Evolutionary conservation across 2,888 invertebrate genomes (phyloP).

Genomic region (Stenchaetothrips biformis): DNA sequence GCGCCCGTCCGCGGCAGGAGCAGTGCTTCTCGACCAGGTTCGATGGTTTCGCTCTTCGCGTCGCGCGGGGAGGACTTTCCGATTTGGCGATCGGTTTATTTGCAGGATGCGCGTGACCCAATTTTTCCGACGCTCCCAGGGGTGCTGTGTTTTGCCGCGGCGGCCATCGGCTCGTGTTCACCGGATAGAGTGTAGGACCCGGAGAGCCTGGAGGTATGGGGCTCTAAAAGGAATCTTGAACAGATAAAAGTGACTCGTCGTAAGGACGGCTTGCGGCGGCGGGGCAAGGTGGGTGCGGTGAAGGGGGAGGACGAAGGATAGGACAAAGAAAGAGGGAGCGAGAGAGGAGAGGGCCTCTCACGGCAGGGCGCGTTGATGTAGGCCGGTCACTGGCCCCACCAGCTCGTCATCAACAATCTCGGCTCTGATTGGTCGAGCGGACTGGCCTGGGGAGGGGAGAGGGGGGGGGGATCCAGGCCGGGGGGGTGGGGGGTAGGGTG

Average conservation of each 20-base stretch:
- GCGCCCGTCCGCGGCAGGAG: too few relatives aligned
- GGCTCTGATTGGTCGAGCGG: neutral
- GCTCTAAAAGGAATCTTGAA: slow-evolving; percentile 10
- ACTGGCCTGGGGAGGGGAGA: neutral
- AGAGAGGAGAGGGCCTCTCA: neutral
- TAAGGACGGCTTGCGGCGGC: neutral
- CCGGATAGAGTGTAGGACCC: neutral
- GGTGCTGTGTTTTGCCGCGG: neutral
- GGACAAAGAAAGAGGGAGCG: neutral
- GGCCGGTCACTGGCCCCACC: slow-evolving; percentile 4
- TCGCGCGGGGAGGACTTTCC: too few relatives aligned
- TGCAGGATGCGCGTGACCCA: neutral
- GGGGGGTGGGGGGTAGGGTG: neutral
- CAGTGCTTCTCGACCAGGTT: too few relatives aligned
- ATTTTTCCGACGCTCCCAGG: neutral
- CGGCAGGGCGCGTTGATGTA: slow-evolving; percentile 15
- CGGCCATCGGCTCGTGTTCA: neutral
- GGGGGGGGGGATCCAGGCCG: neutral
- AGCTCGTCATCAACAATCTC: slow-evolving; percentile 4
- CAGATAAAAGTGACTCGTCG: slow-evolving; percentile 15
- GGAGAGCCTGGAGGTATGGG: neutral
- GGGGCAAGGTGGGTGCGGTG: neutral
- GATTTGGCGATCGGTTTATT: neutral
- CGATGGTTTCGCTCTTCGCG: too few relatives aligned
- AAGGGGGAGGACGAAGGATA: neutral